These are phyloP conservation scores for Dinomys branickii DNA, from an alignment of 2,113 vertebrate genomes.

Conservation along the genomic window DNA sequence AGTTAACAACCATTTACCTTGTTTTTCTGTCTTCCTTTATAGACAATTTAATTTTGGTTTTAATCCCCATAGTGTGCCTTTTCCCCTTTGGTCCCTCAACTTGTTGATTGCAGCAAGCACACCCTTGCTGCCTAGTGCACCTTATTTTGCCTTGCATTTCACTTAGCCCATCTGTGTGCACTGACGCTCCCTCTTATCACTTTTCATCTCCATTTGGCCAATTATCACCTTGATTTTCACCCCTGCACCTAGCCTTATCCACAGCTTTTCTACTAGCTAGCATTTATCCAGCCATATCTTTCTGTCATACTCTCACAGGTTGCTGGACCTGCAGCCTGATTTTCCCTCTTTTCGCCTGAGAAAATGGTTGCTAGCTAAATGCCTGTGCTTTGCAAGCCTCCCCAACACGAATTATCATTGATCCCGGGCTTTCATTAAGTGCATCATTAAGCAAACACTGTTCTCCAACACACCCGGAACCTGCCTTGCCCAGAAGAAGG, in stretches of 20 bases:
- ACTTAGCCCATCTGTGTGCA: not conserved
- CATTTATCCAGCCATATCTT: constrained; percentile 11
- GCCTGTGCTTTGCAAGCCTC: constrained; percentile 38
- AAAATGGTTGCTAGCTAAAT: constrained; percentile 66
- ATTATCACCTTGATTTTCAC: not conserved
- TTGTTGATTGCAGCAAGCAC: constrained; percentile 8
- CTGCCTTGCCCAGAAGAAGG: constrained; percentile 52
- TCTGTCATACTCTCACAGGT: constrained; percentile 46
- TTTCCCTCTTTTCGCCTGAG: constrained; percentile 31
- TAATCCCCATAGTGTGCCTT: constrained; percentile 40
- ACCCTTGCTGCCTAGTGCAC: not conserved
- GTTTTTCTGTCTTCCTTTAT: not conserved
- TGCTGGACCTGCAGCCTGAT: constrained; percentile 12
- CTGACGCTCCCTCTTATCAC: not conserved
- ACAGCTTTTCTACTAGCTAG: not conserved
- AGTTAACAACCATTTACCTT: constrained; percentile 19
- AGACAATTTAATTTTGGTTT: constrained; percentile 56
- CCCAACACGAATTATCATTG: constrained; percentile 66
- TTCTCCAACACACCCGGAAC: constrained; percentile 59
- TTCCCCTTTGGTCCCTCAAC: not conserved
- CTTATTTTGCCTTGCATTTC: constrained; percentile 26
- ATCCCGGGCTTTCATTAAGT: constrained; percentile 69
- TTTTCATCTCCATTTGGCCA: not conserved
- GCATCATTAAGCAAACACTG: constrained; percentile 74
- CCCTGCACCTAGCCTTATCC: not conserved